A percentile compares a stretch with the other conserved stretches of the same genome.
Evolutionary conservation across 2,113 vertebrate species (phyloP).

Genomic region (Romanogobio albipinnatus): DNA sequence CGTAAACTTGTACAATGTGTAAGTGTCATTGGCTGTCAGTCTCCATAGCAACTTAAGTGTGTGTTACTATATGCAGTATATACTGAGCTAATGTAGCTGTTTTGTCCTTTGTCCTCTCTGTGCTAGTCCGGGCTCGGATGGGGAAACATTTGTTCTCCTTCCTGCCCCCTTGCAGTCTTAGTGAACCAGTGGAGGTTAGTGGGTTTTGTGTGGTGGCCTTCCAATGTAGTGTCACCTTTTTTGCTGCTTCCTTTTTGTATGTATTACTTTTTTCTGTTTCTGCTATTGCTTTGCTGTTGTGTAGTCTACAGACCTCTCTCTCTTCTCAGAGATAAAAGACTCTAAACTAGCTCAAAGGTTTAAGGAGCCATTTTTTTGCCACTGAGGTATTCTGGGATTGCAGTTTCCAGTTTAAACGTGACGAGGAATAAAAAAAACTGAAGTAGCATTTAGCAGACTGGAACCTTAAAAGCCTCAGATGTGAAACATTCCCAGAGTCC

Average conservation of each 20-base stretch:
- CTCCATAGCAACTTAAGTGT: slow-evolving; percentile 97
- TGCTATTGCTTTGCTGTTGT: slow-evolving; percentile 98
- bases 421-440: slow-evolving; percentile 64
- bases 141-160: slow-evolving; percentile 62
- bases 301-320: slow-evolving; percentile 88
- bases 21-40: slow-evolving; percentile 98
- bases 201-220: slow-evolving; percentile 99
- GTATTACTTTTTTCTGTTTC: slow-evolving; percentile 80
- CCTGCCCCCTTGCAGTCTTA: slow-evolving; percentile 93
- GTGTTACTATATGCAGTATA: slow-evolving; percentile 99
- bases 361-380: slow-evolving; percentile 94
- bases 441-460: slow-evolving; percentile 85
- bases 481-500: slow-evolving; percentile 95
- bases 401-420: slow-evolving; percentile 80
- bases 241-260: slow-evolving; percentile 94
- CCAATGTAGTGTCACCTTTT: slow-evolving; percentile 89
- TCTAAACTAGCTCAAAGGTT: slow-evolving; percentile 99
- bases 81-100: slow-evolving; percentile 99
- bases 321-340: slow-evolving; percentile 96
- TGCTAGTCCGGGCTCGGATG: slow-evolving; percentile 89
- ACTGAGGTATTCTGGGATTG: slow-evolving; percentile 91
- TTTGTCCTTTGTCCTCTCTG: slow-evolving; percentile 99
- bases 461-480: slow-evolving; percentile 85
- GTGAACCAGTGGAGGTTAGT: slow-evolving; percentile 99
- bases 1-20: slow-evolving; percentile 96